These are phyloP conservation scores for Philantomba maxwellii DNA, from an alignment of 2,113 vertebrate species.

Conservation along the genomic window DNA sequence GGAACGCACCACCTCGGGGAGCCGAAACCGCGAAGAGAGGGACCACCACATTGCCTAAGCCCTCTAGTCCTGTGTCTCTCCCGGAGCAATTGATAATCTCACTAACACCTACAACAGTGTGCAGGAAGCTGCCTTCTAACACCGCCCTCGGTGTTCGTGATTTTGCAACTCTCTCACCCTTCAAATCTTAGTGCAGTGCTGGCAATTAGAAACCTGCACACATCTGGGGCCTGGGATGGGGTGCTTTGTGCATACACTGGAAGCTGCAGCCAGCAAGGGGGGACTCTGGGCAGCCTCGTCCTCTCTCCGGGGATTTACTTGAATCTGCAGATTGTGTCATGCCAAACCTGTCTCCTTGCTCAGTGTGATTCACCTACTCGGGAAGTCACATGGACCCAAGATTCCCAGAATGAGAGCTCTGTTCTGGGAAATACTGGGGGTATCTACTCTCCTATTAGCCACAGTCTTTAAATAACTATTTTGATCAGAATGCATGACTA, in stretches of 20 bases:
- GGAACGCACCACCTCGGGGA: slow-evolving; percentile 21
- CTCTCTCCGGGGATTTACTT: slow-evolving; percentile 14
- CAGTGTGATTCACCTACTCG: slow-evolving; percentile 49
- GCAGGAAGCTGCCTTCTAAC: slow-evolving; percentile 62
- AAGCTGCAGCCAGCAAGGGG: slow-evolving; percentile 1
- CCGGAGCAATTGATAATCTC: slow-evolving; percentile 66
- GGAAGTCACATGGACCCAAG: slow-evolving; percentile 54
- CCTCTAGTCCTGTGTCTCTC: slow-evolving; percentile 55
- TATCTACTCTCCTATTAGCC: slow-evolving; percentile 27
- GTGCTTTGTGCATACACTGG: background rate
- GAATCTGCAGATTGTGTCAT: slow-evolving; percentile 53
- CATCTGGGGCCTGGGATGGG: slow-evolving; percentile 44
- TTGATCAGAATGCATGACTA: background rate
- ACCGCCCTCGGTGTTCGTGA: slow-evolving; percentile 67
- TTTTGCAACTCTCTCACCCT: slow-evolving; percentile 68
- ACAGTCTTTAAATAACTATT: slow-evolving; percentile 42
- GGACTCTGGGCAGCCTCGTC: background rate
- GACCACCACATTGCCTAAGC: slow-evolving; percentile 25
- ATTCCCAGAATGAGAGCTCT: slow-evolving; percentile 48
- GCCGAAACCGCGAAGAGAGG: slow-evolving; percentile 2
- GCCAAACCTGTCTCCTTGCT: slow-evolving; percentile 22
- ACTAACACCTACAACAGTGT: slow-evolving; percentile 68
- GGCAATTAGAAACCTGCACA: slow-evolving; percentile 64
- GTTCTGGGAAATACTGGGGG: slow-evolving; percentile 29
- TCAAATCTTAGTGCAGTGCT: slow-evolving; percentile 42